These are phyloP conservation scores for Cephonodes hylas DNA, from an alignment of 2,888 invertebrate genomes.

Conservation along the genomic window DNA sequence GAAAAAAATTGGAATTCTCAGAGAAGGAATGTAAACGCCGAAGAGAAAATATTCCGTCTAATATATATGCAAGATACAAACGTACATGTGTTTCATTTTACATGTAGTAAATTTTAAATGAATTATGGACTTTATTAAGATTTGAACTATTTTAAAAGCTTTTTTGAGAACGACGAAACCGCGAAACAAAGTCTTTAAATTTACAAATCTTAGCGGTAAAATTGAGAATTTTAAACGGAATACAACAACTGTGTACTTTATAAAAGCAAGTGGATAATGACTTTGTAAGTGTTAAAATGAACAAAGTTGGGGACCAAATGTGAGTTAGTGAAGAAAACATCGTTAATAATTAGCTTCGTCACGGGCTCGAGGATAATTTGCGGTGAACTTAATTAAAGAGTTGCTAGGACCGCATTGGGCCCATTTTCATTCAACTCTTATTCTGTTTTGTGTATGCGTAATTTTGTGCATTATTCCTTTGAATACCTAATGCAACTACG, in stretches of 20 bases:
- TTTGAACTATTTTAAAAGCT: too few relatives aligned
- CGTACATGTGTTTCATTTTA: too few relatives aligned
- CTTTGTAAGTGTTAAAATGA: slow-evolving; percentile 8
- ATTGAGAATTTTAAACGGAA: background rate
- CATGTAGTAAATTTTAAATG: too few relatives aligned
- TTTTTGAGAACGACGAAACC: too few relatives aligned
- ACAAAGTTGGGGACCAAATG: slow-evolving; percentile 11
- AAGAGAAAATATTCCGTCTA: background rate
- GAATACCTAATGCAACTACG: slow-evolving; percentile 9
- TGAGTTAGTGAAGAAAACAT: slow-evolving; percentile 26
- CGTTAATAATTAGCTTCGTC: slow-evolving; percentile 45
- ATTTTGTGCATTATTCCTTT: slow-evolving; percentile 6
- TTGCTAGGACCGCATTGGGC: slow-evolving; percentile 27
- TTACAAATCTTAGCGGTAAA: too few relatives aligned
- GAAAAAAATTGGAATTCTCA: background rate
- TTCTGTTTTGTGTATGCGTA: slow-evolving; percentile 14
- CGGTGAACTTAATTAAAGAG: slow-evolving; percentile 64
- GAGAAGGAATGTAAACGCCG: background rate
- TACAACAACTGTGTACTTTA: too few relatives aligned
- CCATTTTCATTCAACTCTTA: background rate
- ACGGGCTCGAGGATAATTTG: slow-evolving; percentile 63
- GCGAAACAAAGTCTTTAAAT: too few relatives aligned
- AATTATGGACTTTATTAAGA: too few relatives aligned
- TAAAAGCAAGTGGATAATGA: background rate
- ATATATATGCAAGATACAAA: too few relatives aligned